Base-by-base conservation (phyloP, 2,797 vertebrate genomes). In the Hafferia zeledoni region DNA sequence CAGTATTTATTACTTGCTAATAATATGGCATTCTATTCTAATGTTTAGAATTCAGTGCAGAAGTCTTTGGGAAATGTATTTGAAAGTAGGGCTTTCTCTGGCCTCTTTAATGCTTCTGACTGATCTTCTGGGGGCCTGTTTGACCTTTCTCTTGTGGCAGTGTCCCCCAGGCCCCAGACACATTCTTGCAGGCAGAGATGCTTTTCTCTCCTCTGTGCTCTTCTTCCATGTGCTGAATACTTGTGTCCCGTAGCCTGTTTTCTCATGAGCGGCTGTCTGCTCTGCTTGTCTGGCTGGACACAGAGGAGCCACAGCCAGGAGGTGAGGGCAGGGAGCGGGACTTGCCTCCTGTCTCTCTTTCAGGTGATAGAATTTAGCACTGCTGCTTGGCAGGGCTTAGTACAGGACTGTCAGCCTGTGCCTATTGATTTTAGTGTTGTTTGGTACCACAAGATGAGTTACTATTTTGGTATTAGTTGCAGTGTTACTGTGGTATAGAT, bases 291-390 rank as follows among this genome's bases (percentile, higher is more conserved):
- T 39, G 11, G 15, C 68, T 64, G 20, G 41, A 18, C 6, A 3
- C 13, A 78, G 50, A 75, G 70, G 50, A 52, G 44, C 37, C 46
- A 15, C 31, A 63, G 43, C 67, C 65, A 17, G 47, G 35, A 57
- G 28, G 18, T 46, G 4, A 87, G 60, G 68, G 41, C 39, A 44
- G 75, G 53, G 35, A 72, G 11, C 10, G 31, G 50, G 39, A n/a
- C 13, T 69, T 59, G 6, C 1, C 0, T 2, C 17, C 39, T 23
- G 0, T 63, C 27, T 69, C 20, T 47, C n/a, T 61, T 43, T 52
- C 18, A 28, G 4, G 24, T 43, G 70, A 11, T 13, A 25, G 57
- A 77, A 28, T 71, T 68, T 41, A 65, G 35, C 24, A 33, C 41
- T 61, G 57, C 27, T 50, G 15, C 39, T 67, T 18, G 39, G n/a